Percentiles rank a stretch among this genome's conserved stretches.
phyloP scores from a whole-genome alignment of 2,797 vertebrate species.

The Synanceia verrucosa region DNA sequence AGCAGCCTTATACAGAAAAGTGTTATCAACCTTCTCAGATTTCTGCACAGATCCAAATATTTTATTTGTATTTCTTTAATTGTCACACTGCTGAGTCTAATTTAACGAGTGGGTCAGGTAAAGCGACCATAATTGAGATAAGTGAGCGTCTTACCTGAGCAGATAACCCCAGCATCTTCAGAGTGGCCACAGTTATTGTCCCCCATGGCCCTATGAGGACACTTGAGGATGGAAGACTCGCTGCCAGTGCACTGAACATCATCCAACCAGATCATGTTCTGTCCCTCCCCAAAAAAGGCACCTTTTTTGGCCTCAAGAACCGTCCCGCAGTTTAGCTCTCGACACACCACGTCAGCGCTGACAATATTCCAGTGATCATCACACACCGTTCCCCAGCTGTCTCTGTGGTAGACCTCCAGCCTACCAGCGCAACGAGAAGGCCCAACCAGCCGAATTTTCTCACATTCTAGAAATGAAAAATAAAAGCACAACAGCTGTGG shows the following conservation, averaged over 20 bases:
- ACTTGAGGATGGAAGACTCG: constrained; percentile 60
- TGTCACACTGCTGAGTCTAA: background rate
- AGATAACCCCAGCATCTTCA: constrained; percentile 74
- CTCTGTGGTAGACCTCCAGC: constrained; percentile 61
- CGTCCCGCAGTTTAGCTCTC: constrained; percentile 63
- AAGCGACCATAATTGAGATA: background rate
- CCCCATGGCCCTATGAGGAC: constrained; percentile 39
- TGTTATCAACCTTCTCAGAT: background rate
- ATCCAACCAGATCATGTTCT: constrained; percentile 67
- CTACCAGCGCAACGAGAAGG: constrained; percentile 66
- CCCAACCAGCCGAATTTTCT: constrained; percentile 47
- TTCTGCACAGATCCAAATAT: no score
- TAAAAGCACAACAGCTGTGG: background rate
- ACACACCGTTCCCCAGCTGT: constrained; percentile 73
- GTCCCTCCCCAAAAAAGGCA: constrained; percentile 65
- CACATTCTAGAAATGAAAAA: constrained; percentile 58
- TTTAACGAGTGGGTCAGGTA: background rate
- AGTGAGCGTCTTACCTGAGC: constrained; percentile 56
- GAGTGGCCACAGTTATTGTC: constrained; percentile 63
- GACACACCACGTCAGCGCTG: constrained; percentile 67
- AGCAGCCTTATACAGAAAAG: no score
- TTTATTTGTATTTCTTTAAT: background rate
- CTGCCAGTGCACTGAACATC: constrained; percentile 65
- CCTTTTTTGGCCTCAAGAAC: constrained; percentile 45
- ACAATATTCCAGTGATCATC: constrained; percentile 61